Percentiles rank a stretch among this genome's conserved stretches.
Evolutionary conservation across 2,113 vertebrate genomes (phyloP).

Genomic region (Fukomys damarensis): DNA sequence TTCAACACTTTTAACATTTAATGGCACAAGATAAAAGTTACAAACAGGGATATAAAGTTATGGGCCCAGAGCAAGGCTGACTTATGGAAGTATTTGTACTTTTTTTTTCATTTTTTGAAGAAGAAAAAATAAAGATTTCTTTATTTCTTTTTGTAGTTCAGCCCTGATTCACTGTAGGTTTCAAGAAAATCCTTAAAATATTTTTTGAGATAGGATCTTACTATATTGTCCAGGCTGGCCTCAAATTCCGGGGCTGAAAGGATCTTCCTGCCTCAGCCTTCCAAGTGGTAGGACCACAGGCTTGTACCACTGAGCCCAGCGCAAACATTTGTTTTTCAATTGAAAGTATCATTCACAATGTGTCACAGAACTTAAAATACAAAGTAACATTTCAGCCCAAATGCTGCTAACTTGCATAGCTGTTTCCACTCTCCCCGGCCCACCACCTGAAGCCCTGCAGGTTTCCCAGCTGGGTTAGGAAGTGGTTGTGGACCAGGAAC

Average conservation of each 20-base stretch:
- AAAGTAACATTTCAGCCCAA: not conserved
- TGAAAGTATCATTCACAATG: not conserved
- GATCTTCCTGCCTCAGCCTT: not conserved
- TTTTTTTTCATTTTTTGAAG: not conserved
- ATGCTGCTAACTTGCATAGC: not conserved
- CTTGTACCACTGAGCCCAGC: not conserved
- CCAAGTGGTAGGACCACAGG: not conserved
- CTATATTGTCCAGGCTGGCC: not conserved
- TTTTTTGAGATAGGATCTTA: not conserved
- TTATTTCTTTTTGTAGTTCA: conserved; percentile 1
- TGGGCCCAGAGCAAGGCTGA: not conserved
- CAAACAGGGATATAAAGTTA: too few species aligned
- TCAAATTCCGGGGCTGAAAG: not conserved
- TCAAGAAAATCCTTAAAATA: not conserved
- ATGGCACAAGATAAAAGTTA: too few species aligned
- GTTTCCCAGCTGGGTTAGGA: not conserved
- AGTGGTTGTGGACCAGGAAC: not conserved
- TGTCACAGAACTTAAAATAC: not conserved
- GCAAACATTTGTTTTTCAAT: conserved; percentile 15
- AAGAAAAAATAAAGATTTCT: too few species aligned
- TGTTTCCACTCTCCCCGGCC: too few species aligned
- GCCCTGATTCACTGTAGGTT: not conserved
- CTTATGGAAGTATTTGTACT: not conserved
- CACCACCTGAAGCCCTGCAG: too few species aligned
- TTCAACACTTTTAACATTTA: too few species aligned